A percentile compares a stretch with the other conserved stretches of the same genome.
Conservation (phyloP, 2,888 invertebrate species). For the Buathra laborator region DNA sequence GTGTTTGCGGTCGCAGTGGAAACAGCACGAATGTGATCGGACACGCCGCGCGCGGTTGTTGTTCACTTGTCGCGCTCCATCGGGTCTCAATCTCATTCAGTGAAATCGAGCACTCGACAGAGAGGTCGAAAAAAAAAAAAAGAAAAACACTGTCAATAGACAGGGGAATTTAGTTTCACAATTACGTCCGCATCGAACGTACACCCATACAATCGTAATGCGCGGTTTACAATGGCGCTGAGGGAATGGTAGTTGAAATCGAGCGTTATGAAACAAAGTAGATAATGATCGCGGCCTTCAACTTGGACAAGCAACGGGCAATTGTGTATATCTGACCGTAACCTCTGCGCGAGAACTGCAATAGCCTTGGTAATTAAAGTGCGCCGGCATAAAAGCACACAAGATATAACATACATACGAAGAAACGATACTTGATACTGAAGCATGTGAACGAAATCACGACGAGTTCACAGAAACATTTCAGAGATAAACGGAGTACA, state of each 20-base stretch:
- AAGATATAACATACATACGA: background rate
- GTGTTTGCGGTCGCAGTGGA: conserved; percentile 31
- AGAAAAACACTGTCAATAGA: background rate
- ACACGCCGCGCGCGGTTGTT: background rate
- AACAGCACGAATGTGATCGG: conserved; percentile 18
- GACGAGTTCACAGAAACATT: background rate
- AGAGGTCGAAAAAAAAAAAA: conserved; percentile 1
- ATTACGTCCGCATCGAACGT: background rate
- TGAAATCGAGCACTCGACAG: conserved; percentile 30
- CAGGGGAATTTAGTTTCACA: conserved; percentile 5
- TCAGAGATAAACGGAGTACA: background rate
- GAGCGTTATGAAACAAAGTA: conserved; percentile 57
- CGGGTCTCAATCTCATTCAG: conserved; percentile 30
- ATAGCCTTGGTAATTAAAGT: conserved; percentile 48
- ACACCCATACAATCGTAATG: background rate
- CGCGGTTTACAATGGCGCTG: conserved; percentile 30
- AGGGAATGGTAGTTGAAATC: conserved; percentile 43
- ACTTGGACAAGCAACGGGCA: conserved; percentile 51
- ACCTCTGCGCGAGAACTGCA: conserved; percentile 45
- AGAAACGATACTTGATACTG: background rate
- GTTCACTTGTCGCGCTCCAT: conserved; percentile 14
- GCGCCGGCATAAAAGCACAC: background rate
- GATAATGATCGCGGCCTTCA: conserved; percentile 66
- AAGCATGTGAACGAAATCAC: background rate
- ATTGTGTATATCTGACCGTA: conserved; percentile 53